Evolutionary conservation across 2,797 vertebrate species (phyloP).

Genomic region (Enoplosus armatus): DNA sequence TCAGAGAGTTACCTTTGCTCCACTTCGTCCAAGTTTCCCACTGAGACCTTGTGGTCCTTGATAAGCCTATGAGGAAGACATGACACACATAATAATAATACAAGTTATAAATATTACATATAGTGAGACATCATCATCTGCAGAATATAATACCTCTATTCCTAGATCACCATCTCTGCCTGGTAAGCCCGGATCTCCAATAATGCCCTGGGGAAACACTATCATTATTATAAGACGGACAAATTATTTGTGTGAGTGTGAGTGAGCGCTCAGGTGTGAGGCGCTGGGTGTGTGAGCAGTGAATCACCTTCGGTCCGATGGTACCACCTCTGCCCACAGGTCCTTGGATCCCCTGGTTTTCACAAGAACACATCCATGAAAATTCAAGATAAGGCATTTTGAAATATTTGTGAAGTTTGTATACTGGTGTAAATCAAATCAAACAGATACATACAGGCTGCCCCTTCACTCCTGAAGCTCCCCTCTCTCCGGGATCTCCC

Average conservation of each 20-base stretch:
- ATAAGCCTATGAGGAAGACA: slow-evolving; percentile 81
- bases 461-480: slow-evolving; percentile 84
- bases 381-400: not conserved
- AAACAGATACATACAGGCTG: slow-evolving; percentile 81
- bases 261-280: not conserved
- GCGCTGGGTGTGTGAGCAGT: not conserved
- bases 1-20: slow-evolving; percentile 79
- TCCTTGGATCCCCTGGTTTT: slow-evolving; percentile 83
- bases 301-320: slow-evolving; percentile 82
- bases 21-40: slow-evolving; percentile 79
- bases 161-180: slow-evolving; percentile 87
- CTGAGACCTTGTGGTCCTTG: slow-evolving; percentile 87
- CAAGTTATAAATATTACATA: too few relatives aligned
- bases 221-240: slow-evolving; percentile 18
- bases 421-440: not conserved
- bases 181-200: slow-evolving; percentile 85
- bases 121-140: slow-evolving; percentile 8
- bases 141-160: slow-evolving; percentile 81
- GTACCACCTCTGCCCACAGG: slow-evolving; percentile 77
- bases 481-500: slow-evolving; percentile 88
- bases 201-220: slow-evolving; percentile 81
- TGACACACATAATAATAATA: slow-evolving; percentile 13
- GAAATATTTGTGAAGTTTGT: not conserved
- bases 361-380: not conserved
- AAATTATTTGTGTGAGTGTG: slow-evolving; percentile 18